A percentile compares a stretch with the other conserved stretches of the same genome.
phyloP scores from a whole-genome alignment of 2,888 invertebrate genomes.

The Hesperia comma region DNA sequence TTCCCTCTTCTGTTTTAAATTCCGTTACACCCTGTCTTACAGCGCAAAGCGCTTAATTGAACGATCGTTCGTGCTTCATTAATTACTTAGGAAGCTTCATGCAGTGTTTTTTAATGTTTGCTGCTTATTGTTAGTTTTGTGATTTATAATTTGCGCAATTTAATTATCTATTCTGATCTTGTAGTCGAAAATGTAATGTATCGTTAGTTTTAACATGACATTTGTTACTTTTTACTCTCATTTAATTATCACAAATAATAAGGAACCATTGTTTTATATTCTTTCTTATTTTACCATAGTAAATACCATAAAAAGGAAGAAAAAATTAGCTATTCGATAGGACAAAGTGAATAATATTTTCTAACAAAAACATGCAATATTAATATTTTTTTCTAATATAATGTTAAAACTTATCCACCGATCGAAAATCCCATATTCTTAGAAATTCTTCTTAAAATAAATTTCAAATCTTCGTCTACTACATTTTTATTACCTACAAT shows the following conservation, averaged over 20 bases:
- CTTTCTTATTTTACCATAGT: too few species aligned
- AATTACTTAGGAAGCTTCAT: conserved; percentile 22
- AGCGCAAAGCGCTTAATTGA: conserved; percentile 36
- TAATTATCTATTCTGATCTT: too few species aligned
- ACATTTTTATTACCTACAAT: conserved; percentile 16
- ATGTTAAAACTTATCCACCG: background rate
- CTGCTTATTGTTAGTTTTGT: background rate
- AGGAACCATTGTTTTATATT: too few species aligned
- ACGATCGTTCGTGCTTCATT: conserved; percentile 33
- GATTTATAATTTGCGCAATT: background rate
- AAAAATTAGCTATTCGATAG: too few species aligned
- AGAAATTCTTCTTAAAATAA: conserved; percentile 4
- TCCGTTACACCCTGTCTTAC: conserved; percentile 23
- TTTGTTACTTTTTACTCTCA: too few species aligned
- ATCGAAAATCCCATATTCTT: background rate
- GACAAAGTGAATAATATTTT: too few species aligned
- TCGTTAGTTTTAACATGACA: too few species aligned
- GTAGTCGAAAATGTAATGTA: too few species aligned
- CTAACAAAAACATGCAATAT: too few species aligned
- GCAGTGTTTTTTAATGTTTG: background rate
- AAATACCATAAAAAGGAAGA: too few species aligned
- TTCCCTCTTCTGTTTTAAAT: conserved; percentile 13
- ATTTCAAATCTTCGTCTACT: conserved; percentile 1
- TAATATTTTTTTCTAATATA: too few species aligned
- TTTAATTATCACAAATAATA: too few species aligned